phyloP scores from a whole-genome alignment of 2,888 invertebrate genomes.

The Latheticus oryzae region DNA sequence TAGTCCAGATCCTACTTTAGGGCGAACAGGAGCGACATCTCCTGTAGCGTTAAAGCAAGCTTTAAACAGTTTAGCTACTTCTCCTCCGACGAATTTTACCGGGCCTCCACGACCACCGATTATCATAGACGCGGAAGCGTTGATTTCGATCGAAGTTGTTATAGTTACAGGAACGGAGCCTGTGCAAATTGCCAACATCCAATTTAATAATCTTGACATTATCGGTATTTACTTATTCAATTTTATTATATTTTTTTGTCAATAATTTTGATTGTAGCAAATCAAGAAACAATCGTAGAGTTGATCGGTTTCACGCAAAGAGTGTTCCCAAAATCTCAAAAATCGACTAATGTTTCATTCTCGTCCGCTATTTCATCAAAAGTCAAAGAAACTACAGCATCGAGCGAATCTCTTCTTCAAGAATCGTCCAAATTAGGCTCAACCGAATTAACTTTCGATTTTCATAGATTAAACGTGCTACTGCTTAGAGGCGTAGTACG shows the following conservation, averaged over 20 bases:
- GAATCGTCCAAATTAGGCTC: slow-evolving; percentile 68
- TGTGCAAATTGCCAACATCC: slow-evolving; percentile 83
- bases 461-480: slow-evolving; percentile 89
- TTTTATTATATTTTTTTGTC: slow-evolving; percentile 29
- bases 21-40: slow-evolving; percentile 63
- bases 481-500: slow-evolving; percentile 83
- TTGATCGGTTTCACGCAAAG: slow-evolving; percentile 88
- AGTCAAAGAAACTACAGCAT: slow-evolving; percentile 47
- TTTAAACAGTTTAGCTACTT: slow-evolving; percentile 63
- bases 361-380: slow-evolving; percentile 56
- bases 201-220: slow-evolving; percentile 94
- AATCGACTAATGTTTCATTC: slow-evolving; percentile 50
- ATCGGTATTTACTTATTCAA: slow-evolving; percentile 74
- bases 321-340: slow-evolving; percentile 69
- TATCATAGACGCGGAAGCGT: slow-evolving; percentile 73
- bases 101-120: slow-evolving; percentile 46
- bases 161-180: slow-evolving; percentile 70
- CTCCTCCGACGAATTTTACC: slow-evolving; percentile 55
- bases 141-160: slow-evolving; percentile 85
- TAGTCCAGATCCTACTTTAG: slow-evolving; percentile 72
- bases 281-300: slow-evolving; percentile 96
- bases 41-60: slow-evolving; percentile 71
- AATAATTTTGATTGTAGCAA: slow-evolving; percentile 70
- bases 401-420: slow-evolving; percentile 58
- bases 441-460: slow-evolving; percentile 91